Conservation (phyloP, 2,888 invertebrate species). For the Beris morrisii region DNA sequence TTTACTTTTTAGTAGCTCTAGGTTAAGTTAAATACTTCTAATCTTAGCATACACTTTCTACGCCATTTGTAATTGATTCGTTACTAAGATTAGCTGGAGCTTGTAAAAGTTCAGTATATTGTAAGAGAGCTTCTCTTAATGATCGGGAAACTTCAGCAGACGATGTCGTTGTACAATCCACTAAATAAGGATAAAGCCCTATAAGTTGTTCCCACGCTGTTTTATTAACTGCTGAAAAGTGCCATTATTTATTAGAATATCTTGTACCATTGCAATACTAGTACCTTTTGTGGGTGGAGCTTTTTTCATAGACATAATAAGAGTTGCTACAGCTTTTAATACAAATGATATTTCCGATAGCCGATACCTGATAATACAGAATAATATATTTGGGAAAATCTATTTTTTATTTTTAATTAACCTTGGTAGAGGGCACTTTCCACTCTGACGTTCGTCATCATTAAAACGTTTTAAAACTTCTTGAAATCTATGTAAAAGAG, state of each 20-base stretch:
- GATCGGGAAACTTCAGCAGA: conserved; percentile 79
- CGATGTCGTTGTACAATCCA: conserved; percentile 80
- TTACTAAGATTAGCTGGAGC: conserved; percentile 57
- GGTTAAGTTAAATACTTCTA: not conserved
- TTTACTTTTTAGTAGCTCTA: no score
- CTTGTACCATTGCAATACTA: not conserved
- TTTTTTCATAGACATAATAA: conserved; percentile 89
- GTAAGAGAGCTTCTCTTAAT: conserved; percentile 80
- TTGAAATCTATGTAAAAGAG: conserved; percentile 87
- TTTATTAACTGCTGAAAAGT: conserved; percentile 68
- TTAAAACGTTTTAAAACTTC: conserved; percentile 88
- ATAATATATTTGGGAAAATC: not conserved
- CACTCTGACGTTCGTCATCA: conserved; percentile 79
- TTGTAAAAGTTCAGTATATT: conserved; percentile 80
- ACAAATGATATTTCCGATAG: conserved; percentile 96
- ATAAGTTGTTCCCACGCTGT: conserved; percentile 93
- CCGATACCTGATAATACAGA: conserved; percentile 68
- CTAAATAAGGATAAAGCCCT: conserved; percentile 84
- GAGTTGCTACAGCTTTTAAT: conserved; percentile 88
- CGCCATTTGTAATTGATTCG: conserved; percentile 19
- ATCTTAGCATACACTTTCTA: conserved; percentile 27
- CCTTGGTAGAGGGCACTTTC: conserved; percentile 84
- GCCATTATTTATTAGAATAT: not conserved
- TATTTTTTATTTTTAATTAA: conserved; percentile 48
- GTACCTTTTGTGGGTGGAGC: conserved; percentile 83